Evolutionary conservation across 64 coral and sea anemone species (phyloP).

Genomic region (Acropora yongei): DNA sequence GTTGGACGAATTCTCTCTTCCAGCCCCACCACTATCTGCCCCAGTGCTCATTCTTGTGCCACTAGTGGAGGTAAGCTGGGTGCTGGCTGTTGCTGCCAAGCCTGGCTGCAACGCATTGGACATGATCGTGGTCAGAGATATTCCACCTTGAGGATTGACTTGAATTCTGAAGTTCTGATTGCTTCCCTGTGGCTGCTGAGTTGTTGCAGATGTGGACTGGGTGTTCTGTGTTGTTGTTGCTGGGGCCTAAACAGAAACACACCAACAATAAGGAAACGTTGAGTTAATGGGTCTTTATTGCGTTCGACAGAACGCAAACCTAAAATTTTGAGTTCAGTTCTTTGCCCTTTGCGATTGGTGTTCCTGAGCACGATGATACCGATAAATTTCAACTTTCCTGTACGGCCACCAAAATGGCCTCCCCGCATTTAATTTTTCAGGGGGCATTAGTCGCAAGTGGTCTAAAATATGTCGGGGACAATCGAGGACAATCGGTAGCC

Average conservation of each 20-base stretch:
- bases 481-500: too few relatives aligned
- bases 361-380: too few relatives aligned
- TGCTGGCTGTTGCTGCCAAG: slow-evolving; percentile 57
- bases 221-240: background rate
- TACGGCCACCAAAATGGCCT: too few relatives aligned
- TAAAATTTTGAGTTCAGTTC: too few relatives aligned
- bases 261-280: background rate
- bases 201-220: background rate
- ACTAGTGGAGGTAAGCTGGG: slow-evolving; percentile 57
- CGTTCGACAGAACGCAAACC: too few relatives aligned
- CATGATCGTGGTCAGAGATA: slow-evolving; percentile 69
- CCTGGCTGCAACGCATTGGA: slow-evolving; percentile 60
- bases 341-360: too few relatives aligned
- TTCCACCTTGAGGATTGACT: slow-evolving; percentile 79
- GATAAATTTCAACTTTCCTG: too few relatives aligned
- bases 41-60: slow-evolving; percentile 24
- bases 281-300: background rate
- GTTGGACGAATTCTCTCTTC: slow-evolving; percentile 30
- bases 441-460: too few relatives aligned
- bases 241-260: background rate
- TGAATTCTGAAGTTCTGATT: slow-evolving; percentile 58
- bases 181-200: slow-evolving; percentile 28
- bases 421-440: too few relatives aligned
- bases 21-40: slow-evolving; percentile 23
- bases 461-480: too few relatives aligned